Evolutionary conservation across 1,140 invertebrate genomes (phyloP), one percentile per base, ranked within the genome.

Genomic region (Diorhabda sublineata): DNA sequence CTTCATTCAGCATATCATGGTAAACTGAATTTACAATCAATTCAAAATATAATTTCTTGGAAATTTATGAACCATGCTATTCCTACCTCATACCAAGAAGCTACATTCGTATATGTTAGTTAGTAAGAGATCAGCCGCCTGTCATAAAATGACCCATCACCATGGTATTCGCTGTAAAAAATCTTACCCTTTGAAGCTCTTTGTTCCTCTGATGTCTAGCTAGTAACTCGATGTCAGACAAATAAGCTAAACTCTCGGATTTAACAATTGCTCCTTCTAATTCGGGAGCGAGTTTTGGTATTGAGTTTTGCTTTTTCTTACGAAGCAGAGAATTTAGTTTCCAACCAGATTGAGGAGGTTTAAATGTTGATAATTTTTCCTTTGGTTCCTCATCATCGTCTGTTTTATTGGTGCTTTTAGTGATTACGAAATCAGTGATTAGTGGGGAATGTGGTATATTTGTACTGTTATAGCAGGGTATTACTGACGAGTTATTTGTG

Each of bases 171-270:
- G 9, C 45, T 11, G 26, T 42, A 56, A 45, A 44, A 45, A 56
- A 65, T 74, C 82, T 84, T 84, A 84, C 83, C 83, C 83, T 78
- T 69, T 82, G 80, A 52, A 83, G 79, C 44, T 81, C 77, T 76
- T 81, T 81, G 70, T 81, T 83, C 62, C 79, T 72, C 62, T 82
- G 76, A 68, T 82, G 81, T 68, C 83, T 78, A 64, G 81, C 82
- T 47, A 83, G 71, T 71, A 84, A 74, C 67, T 84, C 83, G 42
- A 75, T 68, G 26, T 84, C 83, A 6, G 78, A 77, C 26, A 84
- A 72, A 67, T 82, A 83, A 4, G 81, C 82, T 64, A 84, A 77
- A 75, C 83, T 83, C 73, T 84, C 83, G 3, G 82, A 82, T 74
- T 83, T 82, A 67, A 84, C 75, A 64, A 84, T 83, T 45, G 82